Conservation (phyloP, 1,140 invertebrate genomes). For the Bombus breviceps region DNA sequence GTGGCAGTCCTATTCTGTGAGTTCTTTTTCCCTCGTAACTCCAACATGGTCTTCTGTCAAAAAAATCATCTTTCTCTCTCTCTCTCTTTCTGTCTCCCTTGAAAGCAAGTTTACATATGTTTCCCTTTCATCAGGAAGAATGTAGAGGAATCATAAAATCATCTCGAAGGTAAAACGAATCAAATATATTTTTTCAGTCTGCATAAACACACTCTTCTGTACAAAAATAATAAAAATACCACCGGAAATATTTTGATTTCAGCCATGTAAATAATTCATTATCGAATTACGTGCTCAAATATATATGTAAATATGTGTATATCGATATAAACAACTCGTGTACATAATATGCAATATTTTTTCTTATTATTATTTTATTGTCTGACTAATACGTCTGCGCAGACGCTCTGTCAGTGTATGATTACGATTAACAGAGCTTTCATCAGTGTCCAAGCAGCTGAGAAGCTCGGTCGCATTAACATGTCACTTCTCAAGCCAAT, state of each 20-base stretch:
- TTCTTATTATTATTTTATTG: conserved; percentile 50
- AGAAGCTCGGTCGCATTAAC: conserved; percentile 31
- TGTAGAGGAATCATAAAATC: not conserved
- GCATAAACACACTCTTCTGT: not conserved
- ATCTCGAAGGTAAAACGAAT: not conserved
- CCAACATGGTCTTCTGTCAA: not conserved
- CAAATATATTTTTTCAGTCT: not conserved
- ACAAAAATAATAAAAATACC: not conserved
- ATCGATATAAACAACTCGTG: not conserved
- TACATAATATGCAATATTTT: conserved; percentile 25
- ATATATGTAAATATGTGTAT: not conserved
- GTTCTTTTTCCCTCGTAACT: conserved; percentile 79
- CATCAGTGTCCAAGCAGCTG: conserved; percentile 10
- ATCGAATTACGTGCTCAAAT: not conserved
- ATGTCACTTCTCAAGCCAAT: conserved; percentile 13
- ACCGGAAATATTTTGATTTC: not conserved
- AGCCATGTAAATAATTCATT: conserved; percentile 1
- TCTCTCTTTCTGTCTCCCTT: conserved; percentile 12
- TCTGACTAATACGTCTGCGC: conserved; percentile 31
- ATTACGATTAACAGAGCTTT: conserved; percentile 41
- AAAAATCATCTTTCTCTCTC: conserved; percentile 22
- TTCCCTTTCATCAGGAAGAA: conserved; percentile 12
- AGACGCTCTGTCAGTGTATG: conserved; percentile 11
- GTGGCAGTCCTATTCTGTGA: conserved; percentile 98
- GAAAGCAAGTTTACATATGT: not conserved